Conservation (phyloP, 2,113 vertebrate genomes). For the Vombatus ursinus region DNA sequence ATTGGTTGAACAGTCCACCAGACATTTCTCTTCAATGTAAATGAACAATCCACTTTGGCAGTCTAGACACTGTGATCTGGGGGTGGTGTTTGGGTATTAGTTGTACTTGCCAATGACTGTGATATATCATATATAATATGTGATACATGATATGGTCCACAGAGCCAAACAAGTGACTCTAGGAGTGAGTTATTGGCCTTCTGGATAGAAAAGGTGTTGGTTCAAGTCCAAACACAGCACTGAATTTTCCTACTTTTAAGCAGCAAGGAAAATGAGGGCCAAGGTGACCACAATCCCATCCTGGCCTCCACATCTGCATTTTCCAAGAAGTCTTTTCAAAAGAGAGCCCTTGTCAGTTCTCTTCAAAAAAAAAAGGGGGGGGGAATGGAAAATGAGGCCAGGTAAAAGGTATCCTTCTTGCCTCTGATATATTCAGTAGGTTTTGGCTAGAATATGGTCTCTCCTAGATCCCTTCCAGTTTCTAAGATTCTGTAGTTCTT, state of each 20-base stretch:
- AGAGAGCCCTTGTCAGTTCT: slow-evolving; percentile 67
- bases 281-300: slow-evolving; percentile 79
- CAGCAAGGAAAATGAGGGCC: slow-evolving; percentile 77
- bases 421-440: slow-evolving; percentile 34
- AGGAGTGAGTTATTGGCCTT: slow-evolving; percentile 77
- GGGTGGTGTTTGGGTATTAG: slow-evolving; percentile 66
- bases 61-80: slow-evolving; percentile 35
- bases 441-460: neutral
- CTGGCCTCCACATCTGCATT: slow-evolving; percentile 74
- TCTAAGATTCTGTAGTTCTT: neutral
- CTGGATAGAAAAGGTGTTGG: slow-evolving; percentile 77
- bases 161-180: slow-evolving; percentile 75
- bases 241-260: slow-evolving; percentile 78
- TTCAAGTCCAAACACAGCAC: slow-evolving; percentile 77
- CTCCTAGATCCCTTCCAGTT: neutral
- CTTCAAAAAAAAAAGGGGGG: slow-evolving; percentile 59
- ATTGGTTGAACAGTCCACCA: slow-evolving; percentile 69
- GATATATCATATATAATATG: slow-evolving; percentile 79
- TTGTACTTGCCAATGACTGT: slow-evolving; percentile 72
- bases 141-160: slow-evolving; percentile 72
- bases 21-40: slow-evolving; percentile 42
- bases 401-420: slow-evolving; percentile 61
- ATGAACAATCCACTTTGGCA: slow-evolving; percentile 67
- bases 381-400: slow-evolving; percentile 53
- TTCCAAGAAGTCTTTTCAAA: slow-evolving; percentile 66